phyloP scores from a whole-genome alignment of 2,797 vertebrate species.

The Orestias chungarensis region DNA sequence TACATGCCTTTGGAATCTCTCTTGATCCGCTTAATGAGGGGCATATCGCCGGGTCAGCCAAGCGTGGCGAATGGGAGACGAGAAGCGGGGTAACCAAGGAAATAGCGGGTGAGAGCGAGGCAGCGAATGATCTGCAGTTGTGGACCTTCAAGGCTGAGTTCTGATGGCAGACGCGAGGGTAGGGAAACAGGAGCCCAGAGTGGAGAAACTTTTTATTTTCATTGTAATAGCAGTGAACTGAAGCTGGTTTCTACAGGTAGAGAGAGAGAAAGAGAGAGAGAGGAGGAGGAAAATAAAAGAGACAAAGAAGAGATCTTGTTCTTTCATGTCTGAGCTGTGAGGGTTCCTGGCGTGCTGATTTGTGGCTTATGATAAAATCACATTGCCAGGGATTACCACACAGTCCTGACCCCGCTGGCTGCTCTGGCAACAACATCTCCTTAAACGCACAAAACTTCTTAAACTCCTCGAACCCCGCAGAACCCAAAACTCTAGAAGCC shows the following conservation, averaged over 20 bases:
- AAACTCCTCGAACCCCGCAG: constrained; percentile 4
- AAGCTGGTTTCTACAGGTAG: constrained; percentile 9
- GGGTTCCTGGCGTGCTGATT: constrained; percentile 99
- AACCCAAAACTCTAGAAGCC: constrained; percentile 51
- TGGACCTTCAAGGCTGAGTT: constrained; percentile 26
- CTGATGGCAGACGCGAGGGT: constrained; percentile 16
- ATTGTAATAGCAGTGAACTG: constrained; percentile 21
- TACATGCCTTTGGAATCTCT: constrained; percentile 80
- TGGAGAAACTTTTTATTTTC: constrained; percentile 22
- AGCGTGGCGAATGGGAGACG: constrained; percentile 74
- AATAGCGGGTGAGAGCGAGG: constrained; percentile 37
- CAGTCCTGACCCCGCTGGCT: constrained; percentile 88
- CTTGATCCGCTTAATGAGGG: constrained; percentile 83
- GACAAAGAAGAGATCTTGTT: constrained; percentile 50
- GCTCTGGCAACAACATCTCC: constrained; percentile 77
- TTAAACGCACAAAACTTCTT: constrained; percentile 31
- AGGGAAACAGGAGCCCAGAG: constrained; percentile 10
- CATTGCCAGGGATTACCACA: constrained; percentile 99
- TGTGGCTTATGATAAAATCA: constrained; percentile 99
- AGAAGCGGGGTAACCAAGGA: constrained; percentile 67
- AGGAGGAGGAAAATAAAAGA: not conserved
- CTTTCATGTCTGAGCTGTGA: constrained; percentile 92
- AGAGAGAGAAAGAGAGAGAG: not conserved
- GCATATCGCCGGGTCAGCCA: constrained; percentile 78
- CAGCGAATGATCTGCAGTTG: constrained; percentile 54